phyloP scores from a whole-genome alignment of 30 jellyfish, hydroid and myxozoan genomes.

The Turritopsis dohrnii region DNA sequence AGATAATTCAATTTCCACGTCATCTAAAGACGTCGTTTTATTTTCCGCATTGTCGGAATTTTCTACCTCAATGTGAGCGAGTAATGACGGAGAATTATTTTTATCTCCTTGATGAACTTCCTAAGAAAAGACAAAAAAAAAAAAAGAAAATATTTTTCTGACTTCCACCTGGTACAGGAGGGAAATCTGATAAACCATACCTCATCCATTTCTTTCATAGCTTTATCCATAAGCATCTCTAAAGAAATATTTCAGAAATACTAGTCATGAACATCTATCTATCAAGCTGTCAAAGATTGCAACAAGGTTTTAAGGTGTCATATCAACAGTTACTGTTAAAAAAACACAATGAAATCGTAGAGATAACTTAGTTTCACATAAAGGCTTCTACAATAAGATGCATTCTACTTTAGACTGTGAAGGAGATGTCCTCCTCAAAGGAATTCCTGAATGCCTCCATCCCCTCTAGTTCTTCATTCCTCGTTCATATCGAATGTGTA shows the following conservation, averaged over 20 bases:
- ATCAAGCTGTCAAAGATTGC: not conserved
- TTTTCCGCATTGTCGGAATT: not conserved
- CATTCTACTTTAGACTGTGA: too few relatives aligned
- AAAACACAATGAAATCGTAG: too few relatives aligned
- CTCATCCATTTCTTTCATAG: not conserved
- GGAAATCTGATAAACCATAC: not conserved
- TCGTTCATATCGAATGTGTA: too few relatives aligned
- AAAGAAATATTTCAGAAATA: not conserved
- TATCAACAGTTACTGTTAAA: too few relatives aligned
- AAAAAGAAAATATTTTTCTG: not conserved
- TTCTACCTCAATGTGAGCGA: not conserved
- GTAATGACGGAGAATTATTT: not conserved
- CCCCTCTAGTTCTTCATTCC: too few relatives aligned
- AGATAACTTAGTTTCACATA: too few relatives aligned
- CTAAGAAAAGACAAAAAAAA: not conserved
- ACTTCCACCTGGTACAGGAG: too few relatives aligned
- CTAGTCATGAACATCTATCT: not conserved
- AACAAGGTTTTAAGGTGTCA: too few relatives aligned
- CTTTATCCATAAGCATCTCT: constrained; percentile 10
- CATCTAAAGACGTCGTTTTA: constrained; percentile 12
- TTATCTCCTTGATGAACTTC: not conserved
- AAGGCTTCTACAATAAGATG: too few relatives aligned
- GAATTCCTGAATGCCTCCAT: too few relatives aligned
- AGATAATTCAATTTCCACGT: constrained; percentile 10
- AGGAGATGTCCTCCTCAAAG: too few relatives aligned